Evolutionary conservation across 2,113 vertebrate genomes (phyloP).

Genomic region (Eulemur rufifrons): DNA sequence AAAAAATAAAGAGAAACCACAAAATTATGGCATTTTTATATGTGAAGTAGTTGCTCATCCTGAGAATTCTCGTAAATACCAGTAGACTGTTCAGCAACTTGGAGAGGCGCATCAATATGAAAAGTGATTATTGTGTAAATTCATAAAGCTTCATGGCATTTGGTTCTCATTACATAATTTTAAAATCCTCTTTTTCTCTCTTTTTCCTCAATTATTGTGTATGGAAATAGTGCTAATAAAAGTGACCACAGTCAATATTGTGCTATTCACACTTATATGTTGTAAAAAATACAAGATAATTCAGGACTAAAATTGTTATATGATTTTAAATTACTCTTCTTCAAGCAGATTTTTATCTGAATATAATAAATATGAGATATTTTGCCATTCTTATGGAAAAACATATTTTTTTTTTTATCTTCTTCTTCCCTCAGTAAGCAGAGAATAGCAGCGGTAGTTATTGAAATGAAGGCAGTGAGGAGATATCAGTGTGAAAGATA

Average conservation of each 20-base stretch:
- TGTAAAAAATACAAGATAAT: constrained; percentile 1
- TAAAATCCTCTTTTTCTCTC: background rate
- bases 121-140: background rate
- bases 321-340: constrained; percentile 60
- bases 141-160: background rate
- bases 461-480: constrained; percentile 51
- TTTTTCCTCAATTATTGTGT: background rate
- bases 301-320: constrained; percentile 20
- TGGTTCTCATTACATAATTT: background rate
- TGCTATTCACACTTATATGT: background rate
- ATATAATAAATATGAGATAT: constrained; percentile 53
- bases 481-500: constrained; percentile 55
- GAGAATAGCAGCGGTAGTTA: constrained; percentile 29
- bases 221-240: background rate
- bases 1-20: background rate
- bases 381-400: constrained; percentile 44
- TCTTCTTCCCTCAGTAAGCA: constrained; percentile 4
- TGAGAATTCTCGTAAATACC: background rate
- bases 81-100: background rate
- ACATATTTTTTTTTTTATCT: constrained; percentile 32
- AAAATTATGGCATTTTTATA: background rate
- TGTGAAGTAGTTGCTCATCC: background rate
- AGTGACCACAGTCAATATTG: background rate
- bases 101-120: background rate
- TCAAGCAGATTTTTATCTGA: constrained; percentile 54